Base-by-base conservation (phyloP, 2,888 invertebrate genomes). In the Pseudanteris insignis region DNA sequence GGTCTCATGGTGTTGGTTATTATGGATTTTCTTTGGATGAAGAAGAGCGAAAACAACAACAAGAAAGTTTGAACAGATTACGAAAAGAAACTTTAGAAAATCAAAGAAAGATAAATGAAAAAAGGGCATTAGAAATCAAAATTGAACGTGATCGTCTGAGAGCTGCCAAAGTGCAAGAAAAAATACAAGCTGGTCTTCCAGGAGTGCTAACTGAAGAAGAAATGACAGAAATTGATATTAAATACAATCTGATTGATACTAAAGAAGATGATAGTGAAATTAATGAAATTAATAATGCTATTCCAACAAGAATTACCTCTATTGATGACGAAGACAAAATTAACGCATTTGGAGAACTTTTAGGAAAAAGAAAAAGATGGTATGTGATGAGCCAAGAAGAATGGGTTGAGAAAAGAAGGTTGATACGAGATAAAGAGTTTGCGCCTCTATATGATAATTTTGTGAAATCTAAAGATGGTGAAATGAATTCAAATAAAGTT, bases 1-100 rank as follows among this genome's bases (percentile, higher is more conserved):
- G 96, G 60, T 86, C 89, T 7, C 96, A 96, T 75, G 97, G 96
- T 72, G 94, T 94, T 10, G 93, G 92, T 2, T 97, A 93, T 81
- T 96, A 89, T 81, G 86, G 89, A 12, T 96, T 97, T 79, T 92
- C 95, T 8, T 90, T 89, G 32, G 91, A 96, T 70, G 93, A 94
- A 68, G 84, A 84, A 1, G 86, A 88, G 70, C 87, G 96, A 66
- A 82, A 84, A 1, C 86, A 88, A 68, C 94, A 97, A 79, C 91
- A 94, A 83, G 87, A 88, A 40, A 88, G 88, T 67, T 82, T 97
- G 47, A 83, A 86, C 38, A 86, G 87, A 64, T 79, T 89, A 15
- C 84, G 94, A 0, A 82, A 86, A 55, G 87, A 89, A 71, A 94
- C 94, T 0, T 78, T 88, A 53, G 80, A 82, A 9, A 86, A 88